Evolutionary conservation across 2,888 invertebrate genomes (phyloP).

Genomic region (Thumatha senex): DNA sequence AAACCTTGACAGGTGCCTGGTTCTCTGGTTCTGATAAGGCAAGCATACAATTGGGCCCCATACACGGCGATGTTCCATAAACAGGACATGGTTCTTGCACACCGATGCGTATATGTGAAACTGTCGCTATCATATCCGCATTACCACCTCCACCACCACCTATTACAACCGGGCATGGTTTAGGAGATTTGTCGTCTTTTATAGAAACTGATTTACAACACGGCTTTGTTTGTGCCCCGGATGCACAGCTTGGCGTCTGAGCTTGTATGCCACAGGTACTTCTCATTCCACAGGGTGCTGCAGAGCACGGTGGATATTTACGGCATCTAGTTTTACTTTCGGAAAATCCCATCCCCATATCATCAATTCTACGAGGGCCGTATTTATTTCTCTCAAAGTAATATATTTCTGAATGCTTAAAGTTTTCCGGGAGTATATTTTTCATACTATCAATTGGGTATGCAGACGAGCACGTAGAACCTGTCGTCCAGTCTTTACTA

Average conservation of each 20-base stretch:
- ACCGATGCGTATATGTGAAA: conserved; percentile 68
- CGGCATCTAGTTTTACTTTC: conserved; percentile 9
- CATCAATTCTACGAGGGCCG: conserved; percentile 12
- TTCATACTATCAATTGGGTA: conserved; percentile 13
- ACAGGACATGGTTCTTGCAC: conserved; percentile 61
- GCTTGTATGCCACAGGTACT: conserved; percentile 28
- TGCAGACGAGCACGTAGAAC: conserved; percentile 28
- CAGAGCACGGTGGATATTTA: neutral
- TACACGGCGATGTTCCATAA: conserved; percentile 59
- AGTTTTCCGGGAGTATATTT: conserved; percentile 20
- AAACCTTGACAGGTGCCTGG: conserved; percentile 63
- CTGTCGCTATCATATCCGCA: conserved; percentile 58
- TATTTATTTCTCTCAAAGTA: conserved; percentile 61
- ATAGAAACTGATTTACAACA: conserved; percentile 56
- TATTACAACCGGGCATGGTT: conserved; percentile 22
- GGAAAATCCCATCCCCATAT: conserved; percentile 59
- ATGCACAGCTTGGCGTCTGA: conserved; percentile 22
- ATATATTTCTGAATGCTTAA: conserved; percentile 55
- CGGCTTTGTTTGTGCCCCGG: conserved; percentile 43
- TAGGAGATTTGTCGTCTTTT: conserved; percentile 42
- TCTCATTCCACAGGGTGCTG: conserved; percentile 8
- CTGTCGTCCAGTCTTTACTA: conserved; percentile 37
- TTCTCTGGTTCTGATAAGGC: conserved; percentile 49
- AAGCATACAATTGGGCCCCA: conserved; percentile 63
- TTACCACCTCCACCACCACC: conserved; percentile 25